phyloP scores from a whole-genome alignment of 2,888 invertebrate genomes.

The Melitaea athalia region DNA sequence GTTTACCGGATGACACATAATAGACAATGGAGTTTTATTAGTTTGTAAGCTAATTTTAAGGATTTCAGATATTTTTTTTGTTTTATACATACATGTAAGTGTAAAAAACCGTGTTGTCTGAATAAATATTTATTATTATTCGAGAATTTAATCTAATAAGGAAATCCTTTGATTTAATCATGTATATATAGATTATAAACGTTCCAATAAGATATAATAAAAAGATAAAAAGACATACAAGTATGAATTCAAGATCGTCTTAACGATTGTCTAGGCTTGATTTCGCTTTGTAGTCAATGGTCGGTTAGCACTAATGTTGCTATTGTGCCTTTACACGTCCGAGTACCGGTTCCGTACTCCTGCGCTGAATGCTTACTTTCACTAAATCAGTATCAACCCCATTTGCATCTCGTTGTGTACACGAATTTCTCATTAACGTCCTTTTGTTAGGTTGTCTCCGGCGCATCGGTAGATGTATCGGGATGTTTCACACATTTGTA shows the following conservation, averaged over 20 bases:
- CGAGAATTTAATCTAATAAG: too few species aligned
- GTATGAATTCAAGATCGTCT: not conserved
- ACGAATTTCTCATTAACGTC: constrained; percentile 76
- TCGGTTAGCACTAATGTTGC: constrained; percentile 15
- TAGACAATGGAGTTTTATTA: too few species aligned
- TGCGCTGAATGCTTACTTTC: constrained; percentile 64
- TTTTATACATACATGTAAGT: too few species aligned
- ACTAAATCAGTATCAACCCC: constrained; percentile 63
- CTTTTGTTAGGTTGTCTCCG: constrained; percentile 66
- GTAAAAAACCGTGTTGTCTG: too few species aligned
- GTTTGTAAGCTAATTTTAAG: too few species aligned
- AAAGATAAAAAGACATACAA: not conserved
- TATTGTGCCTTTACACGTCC: constrained; percentile 36
- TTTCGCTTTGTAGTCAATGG: constrained; percentile 31
- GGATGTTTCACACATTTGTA: constrained; percentile 17
- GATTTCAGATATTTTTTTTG: too few species aligned
- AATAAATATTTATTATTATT: too few species aligned
- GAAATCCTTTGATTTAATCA: too few species aligned
- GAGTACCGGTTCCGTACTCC: constrained; percentile 38
- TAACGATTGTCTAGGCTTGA: not conserved
- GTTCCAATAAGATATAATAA: not conserved
- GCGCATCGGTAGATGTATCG: constrained; percentile 22
- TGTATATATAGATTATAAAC: too few species aligned
- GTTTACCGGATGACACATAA: too few species aligned
- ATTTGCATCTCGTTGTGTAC: constrained; percentile 56